Percentiles rank a stretch among this genome's conserved stretches.
phyloP scores from a whole-genome alignment of 2,888 invertebrate species.

The Drosophila pseudotakahashii region DNA sequence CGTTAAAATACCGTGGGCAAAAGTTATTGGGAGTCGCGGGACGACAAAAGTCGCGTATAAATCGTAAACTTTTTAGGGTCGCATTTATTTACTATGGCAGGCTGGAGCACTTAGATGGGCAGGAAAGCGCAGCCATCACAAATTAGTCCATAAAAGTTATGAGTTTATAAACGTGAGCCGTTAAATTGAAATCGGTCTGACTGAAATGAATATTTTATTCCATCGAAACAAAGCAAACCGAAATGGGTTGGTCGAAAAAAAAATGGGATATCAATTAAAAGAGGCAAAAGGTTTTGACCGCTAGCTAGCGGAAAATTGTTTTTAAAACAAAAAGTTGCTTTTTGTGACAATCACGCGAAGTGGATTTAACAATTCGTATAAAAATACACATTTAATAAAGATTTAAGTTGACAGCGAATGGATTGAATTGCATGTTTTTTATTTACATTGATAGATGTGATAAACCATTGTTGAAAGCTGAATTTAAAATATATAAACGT shows the following conservation, averaged over 20 bases:
- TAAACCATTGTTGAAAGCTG: slow-evolving; percentile 16
- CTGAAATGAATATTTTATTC: slow-evolving; percentile 46
- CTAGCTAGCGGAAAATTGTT: slow-evolving; percentile 45
- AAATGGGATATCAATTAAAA: slow-evolving; percentile 48
- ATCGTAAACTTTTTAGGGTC: slow-evolving; percentile 55
- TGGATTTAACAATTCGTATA: slow-evolving; percentile 29
- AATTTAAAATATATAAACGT: background rate
- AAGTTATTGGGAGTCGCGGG: slow-evolving; percentile 46
- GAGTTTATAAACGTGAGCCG: slow-evolving; percentile 52
- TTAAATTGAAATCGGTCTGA: slow-evolving; percentile 47
- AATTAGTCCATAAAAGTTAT: slow-evolving; percentile 54
- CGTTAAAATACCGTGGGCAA: slow-evolving; percentile 56
- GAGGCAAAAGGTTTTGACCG: slow-evolving; percentile 22
- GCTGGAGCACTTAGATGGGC: slow-evolving; percentile 13
- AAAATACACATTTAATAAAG: slow-evolving; percentile 43
- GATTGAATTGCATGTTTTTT: slow-evolving; percentile 29
- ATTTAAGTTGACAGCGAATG: slow-evolving; percentile 37
- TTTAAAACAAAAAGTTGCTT: slow-evolving; percentile 14
- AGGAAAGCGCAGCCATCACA: slow-evolving; percentile 23
- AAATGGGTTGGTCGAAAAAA: slow-evolving; percentile 13
- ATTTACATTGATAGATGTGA: slow-evolving; percentile 7
- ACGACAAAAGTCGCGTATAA: slow-evolving; percentile 35
- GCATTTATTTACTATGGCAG: slow-evolving; percentile 51
- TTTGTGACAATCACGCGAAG: slow-evolving; percentile 26
- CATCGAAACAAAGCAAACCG: slow-evolving; percentile 18